Evolutionary conservation across 2,888 invertebrate genomes (phyloP).

Genomic region (Eupithecia vulgata): DNA sequence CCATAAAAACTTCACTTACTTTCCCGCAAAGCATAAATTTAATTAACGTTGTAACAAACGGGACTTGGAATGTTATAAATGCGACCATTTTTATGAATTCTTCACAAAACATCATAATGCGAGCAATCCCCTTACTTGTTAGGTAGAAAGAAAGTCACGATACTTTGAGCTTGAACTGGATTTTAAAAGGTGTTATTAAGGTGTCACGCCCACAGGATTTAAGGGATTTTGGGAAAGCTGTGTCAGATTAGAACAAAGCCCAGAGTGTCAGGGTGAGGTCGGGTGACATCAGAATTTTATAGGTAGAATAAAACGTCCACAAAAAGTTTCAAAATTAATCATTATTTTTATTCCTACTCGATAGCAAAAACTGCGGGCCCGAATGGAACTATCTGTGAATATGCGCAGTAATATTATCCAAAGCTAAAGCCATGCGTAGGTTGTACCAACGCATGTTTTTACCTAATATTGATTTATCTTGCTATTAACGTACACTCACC

Average conservation of each 20-base stretch:
- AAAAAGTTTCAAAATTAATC: too few relatives aligned
- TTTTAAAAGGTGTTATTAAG: conserved; percentile 4
- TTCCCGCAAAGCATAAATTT: conserved; percentile 25
- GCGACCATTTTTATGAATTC: conserved; percentile 20
- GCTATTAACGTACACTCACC: neutral
- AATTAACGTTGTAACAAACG: conserved; percentile 22
- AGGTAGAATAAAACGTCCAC: too few relatives aligned
- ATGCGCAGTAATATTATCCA: neutral
- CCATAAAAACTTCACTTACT: conserved; percentile 9
- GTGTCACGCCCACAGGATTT: conserved; percentile 3
- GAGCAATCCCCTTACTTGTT: neutral
- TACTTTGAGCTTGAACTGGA: neutral
- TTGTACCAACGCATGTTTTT: too few relatives aligned
- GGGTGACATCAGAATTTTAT: neutral
- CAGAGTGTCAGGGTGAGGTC: neutral
- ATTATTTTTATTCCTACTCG: too few relatives aligned
- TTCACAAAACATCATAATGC: conserved; percentile 17
- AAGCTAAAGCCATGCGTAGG: neutral
- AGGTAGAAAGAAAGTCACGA: conserved; percentile 1
- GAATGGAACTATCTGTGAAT: neutral
- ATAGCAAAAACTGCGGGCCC: neutral
- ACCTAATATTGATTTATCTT: neutral
- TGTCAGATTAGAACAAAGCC: neutral
- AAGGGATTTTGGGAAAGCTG: neutral
- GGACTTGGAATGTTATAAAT: conserved; percentile 18